Percentiles rank a stretch among this genome's conserved stretches.
Evolutionary conservation across 30 jellyfish, hydroid and myxozoan genomes (phyloP).

Genomic region (Catostylus mosaicus): DNA sequence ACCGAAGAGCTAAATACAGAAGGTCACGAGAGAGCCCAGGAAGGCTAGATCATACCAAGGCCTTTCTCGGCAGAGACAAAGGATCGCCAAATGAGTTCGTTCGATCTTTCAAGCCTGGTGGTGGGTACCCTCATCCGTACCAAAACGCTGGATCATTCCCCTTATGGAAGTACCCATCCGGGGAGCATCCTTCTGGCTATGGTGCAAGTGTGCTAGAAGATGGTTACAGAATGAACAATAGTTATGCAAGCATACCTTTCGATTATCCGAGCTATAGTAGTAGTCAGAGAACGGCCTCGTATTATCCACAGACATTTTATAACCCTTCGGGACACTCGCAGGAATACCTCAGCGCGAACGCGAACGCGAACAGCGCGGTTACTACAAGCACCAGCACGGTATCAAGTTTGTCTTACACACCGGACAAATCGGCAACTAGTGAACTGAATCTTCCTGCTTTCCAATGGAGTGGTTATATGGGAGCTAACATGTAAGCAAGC

Average conservation of each 20-base stretch:
- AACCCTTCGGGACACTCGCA: conserved; percentile 89
- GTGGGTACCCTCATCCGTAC: conserved; percentile 86
- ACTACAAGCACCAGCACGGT: conserved; percentile 92
- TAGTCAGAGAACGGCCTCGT: conserved; percentile 84
- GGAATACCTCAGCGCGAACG: conserved; percentile 76
- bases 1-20: conserved; percentile 96
- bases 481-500: conserved; percentile 85
- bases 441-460: conserved; percentile 92
- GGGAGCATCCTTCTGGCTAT: conserved; percentile 76
- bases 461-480: conserved; percentile 96
- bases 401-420: conserved; percentile 85
- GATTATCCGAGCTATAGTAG: conserved; percentile 86
- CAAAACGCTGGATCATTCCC: conserved; percentile 87
- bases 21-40: conserved; percentile 99
- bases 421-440: conserved; percentile 81
- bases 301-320: conserved; percentile 89
- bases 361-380: conserved; percentile 56
- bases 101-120: conserved; percentile 90
- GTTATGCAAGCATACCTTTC: conserved; percentile 86
- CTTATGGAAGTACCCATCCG: conserved; percentile 92
- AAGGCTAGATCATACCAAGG: conserved; percentile 87
- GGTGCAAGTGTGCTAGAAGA: conserved; percentile 80
- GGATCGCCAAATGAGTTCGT: conserved; percentile 91
- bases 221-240: conserved; percentile 80
- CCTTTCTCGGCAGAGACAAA: conserved; percentile 89